Evolutionary conservation across 2,113 vertebrate genomes (phyloP), one percentile per base, ranked within the genome.

Genomic region (Antidorcas marsupialis): DNA sequence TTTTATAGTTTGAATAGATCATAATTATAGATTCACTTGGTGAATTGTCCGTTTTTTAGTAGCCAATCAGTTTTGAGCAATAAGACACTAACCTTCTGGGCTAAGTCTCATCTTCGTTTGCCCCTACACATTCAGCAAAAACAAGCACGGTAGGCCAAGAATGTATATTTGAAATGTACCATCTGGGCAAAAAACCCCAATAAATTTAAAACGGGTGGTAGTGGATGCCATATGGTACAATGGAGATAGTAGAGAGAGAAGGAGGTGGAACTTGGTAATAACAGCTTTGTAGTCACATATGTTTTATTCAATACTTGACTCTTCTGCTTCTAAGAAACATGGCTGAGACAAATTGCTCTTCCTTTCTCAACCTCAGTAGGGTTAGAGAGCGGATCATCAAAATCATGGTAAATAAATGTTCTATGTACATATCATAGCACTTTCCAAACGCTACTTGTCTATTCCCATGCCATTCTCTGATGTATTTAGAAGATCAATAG

Each of bases 1-100:
- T 64, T 88, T 96, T 93, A 83, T 84, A 92, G 57, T 87, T 96
- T 87, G 81, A 59, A 52, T 28, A 87, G 36, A 78, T 89, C 71
- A 64, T 43, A 47, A 78, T 87, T 78, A 47, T 4, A 39, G 43
- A 76, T 67, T 64, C 27, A 79, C 55, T 95, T 67, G 89, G 62
- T 64, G 25, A 87, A 28, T 47, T 67, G 85, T 33, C 30, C 8
- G 2, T 57, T 21, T n/a, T 95, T 88, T 53, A 85, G 76, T 23
- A 83, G 17, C 13, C 19, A 10, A 2, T 43, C 8, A 50, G 17
- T 6, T 21, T 33, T 50, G 5, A 3, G 12, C 39, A 87, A 16
- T 16, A 33, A 82, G 27, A 47, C 45, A 21, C 43, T 55, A 62
- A 81, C 55, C n/a, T 94, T 67, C 91, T n/a, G 16, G 55, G 19